These are phyloP conservation scores for Orchesella cincta DNA, from an alignment of 1,140 invertebrate species.

Conservation along the genomic window DNA sequence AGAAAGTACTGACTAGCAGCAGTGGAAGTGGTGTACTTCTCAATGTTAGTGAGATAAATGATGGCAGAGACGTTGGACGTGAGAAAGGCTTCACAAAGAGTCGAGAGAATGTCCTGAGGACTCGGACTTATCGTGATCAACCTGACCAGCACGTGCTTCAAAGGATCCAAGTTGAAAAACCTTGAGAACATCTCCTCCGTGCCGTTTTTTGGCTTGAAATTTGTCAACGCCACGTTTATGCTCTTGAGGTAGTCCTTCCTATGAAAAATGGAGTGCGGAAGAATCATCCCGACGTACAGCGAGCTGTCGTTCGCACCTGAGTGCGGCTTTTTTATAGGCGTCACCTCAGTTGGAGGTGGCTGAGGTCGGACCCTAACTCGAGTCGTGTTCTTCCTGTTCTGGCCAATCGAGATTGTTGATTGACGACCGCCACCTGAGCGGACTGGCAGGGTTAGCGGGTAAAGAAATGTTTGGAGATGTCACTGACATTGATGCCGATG, in stretches of 20 bases:
- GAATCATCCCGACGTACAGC: background rate
- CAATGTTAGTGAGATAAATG: conserved; percentile 90
- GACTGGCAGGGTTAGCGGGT: no score
- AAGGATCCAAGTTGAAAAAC: background rate
- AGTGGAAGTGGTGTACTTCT: conserved; percentile 80
- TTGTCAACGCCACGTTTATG: background rate
- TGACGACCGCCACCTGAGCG: no score
- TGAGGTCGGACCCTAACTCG: no score
- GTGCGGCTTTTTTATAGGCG: no score
- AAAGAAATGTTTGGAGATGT: no score
- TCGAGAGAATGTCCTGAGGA: conserved; percentile 4
- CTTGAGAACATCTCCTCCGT: background rate
- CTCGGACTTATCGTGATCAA: conserved; percentile 12
- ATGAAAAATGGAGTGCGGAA: background rate
- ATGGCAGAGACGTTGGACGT: conserved; percentile 86
- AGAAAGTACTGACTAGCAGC: conserved; percentile 91
- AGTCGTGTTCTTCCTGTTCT: no score
- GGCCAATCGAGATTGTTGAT: no score
- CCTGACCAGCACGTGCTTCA: background rate
- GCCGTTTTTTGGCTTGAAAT: background rate
- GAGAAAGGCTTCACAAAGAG: conserved; percentile 65
- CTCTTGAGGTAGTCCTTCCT: background rate
- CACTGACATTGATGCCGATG: no score
- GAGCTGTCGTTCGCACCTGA: no score
- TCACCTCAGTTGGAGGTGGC: no score